Evolutionary conservation across 2,113 vertebrate species (phyloP).

Genomic region (Stigmatopora argus): DNA sequence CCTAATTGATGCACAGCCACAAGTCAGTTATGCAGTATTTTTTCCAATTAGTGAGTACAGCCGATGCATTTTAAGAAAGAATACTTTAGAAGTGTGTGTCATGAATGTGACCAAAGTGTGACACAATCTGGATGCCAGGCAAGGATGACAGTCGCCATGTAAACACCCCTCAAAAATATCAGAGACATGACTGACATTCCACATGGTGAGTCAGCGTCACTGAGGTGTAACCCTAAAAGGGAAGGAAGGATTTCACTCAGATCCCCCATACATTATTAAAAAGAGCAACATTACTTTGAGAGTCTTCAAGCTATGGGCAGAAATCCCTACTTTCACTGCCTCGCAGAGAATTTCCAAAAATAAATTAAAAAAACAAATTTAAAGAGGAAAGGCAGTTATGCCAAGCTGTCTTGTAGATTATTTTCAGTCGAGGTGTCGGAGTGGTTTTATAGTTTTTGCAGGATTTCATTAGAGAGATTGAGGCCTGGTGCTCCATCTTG

Average conservation of each 20-base stretch:
- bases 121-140: no score
- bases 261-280: slow-evolving; percentile 3
- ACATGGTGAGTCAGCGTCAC: background rate
- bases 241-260: slow-evolving; percentile 20
- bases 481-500: slow-evolving; percentile 62
- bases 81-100: no score
- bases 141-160: no score
- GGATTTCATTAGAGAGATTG: slow-evolving; percentile 73
- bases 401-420: slow-evolving; percentile 24
- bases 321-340: slow-evolving; percentile 22
- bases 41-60: no score
- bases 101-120: no score
- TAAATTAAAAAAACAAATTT: slow-evolving; percentile 19
- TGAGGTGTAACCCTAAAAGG: slow-evolving; percentile 12
- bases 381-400: background rate
- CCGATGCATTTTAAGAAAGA: no score
- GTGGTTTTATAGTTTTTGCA: slow-evolving; percentile 58
- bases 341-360: slow-evolving; percentile 18
- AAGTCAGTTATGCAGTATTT: no score
- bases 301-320: slow-evolving; percentile 1
- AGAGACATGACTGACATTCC: background rate
- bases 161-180: no score
- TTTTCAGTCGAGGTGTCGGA: slow-evolving; percentile 49
- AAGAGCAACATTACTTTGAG: slow-evolving; percentile 31
- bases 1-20: no score